phyloP scores from a whole-genome alignment of 2,888 invertebrate species.

The Fabriciana adippe region DNA sequence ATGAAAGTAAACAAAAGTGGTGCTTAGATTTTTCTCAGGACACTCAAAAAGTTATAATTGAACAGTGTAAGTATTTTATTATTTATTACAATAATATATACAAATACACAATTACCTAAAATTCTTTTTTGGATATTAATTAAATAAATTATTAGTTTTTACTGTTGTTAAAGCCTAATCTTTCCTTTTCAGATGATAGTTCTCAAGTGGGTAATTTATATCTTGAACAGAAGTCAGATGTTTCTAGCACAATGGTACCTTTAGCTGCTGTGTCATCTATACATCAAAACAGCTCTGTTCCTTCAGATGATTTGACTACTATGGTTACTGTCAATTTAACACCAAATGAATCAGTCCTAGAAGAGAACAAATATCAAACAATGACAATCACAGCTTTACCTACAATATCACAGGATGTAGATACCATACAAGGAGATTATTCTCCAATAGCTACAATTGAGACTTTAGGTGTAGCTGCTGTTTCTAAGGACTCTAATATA shows the following conservation, averaged over 20 bases:
- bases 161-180: background rate
- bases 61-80: slow-evolving; percentile 53
- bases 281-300: slow-evolving; percentile 20
- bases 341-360: background rate
- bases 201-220: slow-evolving; percentile 44
- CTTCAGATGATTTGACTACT: slow-evolving; percentile 5
- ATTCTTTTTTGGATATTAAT: no score
- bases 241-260: slow-evolving; percentile 45
- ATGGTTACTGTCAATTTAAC: slow-evolving; percentile 1
- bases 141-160: no score
- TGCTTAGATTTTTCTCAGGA: slow-evolving; percentile 55
- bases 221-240: slow-evolving; percentile 47
- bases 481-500: slow-evolving; percentile 28
- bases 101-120: no score
- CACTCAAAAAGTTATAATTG: slow-evolving; percentile 51
- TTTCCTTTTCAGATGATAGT: slow-evolving; percentile 48
- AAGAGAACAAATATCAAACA: slow-evolving; percentile 7
- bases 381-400: slow-evolving; percentile 14
- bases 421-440: slow-evolving; percentile 13
- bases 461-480: slow-evolving; percentile 37
- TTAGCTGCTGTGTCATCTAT: slow-evolving; percentile 43
- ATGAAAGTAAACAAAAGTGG: slow-evolving; percentile 51
- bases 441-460: background rate
- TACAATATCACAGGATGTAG: background rate
- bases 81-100: background rate